A percentile compares a stretch with the other conserved stretches of the same genome.
Conservation (phyloP, 2,888 invertebrate genomes). For the Bimastos eiseni region DNA sequence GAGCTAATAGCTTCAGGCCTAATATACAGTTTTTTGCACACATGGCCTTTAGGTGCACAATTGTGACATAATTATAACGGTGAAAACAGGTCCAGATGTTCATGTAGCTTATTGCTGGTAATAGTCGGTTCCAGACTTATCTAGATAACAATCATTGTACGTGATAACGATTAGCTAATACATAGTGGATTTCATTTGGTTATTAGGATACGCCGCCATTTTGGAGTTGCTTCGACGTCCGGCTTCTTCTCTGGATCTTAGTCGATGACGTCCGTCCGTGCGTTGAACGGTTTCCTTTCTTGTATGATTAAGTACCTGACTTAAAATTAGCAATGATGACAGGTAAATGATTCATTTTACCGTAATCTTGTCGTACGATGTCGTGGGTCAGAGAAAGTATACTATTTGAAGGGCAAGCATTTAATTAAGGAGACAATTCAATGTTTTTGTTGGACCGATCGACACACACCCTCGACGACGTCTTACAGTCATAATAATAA, state of each 20-base stretch:
- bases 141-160: too few relatives aligned
- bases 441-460: background rate
- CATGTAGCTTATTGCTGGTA: too few relatives aligned
- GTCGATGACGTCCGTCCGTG: background rate
- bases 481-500: background rate
- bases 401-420: background rate
- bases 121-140: too few relatives aligned
- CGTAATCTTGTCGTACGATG: constrained; percentile 13
- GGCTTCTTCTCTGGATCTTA: background rate
- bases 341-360: background rate
- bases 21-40: too few relatives aligned
- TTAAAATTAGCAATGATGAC: constrained; percentile 13
- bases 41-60: too few relatives aligned
- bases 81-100: too few relatives aligned
- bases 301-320: background rate
- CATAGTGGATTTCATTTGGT: background rate
- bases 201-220: background rate
- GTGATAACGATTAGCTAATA: background rate
- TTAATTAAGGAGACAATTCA: background rate
- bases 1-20: too few relatives aligned
- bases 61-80: too few relatives aligned
- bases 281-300: constrained; percentile 2
- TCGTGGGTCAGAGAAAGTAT: background rate
- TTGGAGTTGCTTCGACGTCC: background rate
- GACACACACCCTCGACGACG: background rate